Evolutionary conservation across 2,888 invertebrate species (phyloP).

Genomic region (Acronicta alni): DNA sequence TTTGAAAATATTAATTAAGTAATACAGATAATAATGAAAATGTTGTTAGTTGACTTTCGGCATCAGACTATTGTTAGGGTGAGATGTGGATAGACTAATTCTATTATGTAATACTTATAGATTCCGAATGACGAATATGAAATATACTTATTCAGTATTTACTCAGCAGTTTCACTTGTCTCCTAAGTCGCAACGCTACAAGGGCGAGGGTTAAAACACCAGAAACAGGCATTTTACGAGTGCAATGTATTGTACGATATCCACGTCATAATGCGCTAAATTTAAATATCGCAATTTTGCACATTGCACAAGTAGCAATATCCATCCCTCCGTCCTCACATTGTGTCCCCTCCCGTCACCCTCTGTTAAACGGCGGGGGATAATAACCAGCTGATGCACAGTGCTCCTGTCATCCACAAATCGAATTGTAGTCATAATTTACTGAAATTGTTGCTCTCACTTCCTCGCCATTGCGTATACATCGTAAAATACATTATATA

Average conservation of each 20-base stretch:
- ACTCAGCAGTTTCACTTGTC: too few relatives aligned
- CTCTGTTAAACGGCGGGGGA: slow-evolving; percentile 18
- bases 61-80: not conserved
- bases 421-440: slow-evolving; percentile 41
- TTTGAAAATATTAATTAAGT: too few relatives aligned
- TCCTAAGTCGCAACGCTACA: too few relatives aligned
- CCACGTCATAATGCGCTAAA: slow-evolving; percentile 15
- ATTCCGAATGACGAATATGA: too few relatives aligned
- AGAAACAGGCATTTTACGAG: slow-evolving; percentile 1
- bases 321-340: slow-evolving; percentile 29
- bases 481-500: slow-evolving; percentile 26
- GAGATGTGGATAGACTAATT: too few relatives aligned
- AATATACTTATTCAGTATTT: too few relatives aligned
- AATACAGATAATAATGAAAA: not conserved
- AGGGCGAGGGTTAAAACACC: not conserved
- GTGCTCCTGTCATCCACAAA: slow-evolving; percentile 36
- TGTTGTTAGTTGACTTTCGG: not conserved
- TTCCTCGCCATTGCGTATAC: slow-evolving; percentile 19
- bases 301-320: slow-evolving; percentile 7
- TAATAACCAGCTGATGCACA: slow-evolving; percentile 36
- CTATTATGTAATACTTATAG: too few relatives aligned
- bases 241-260: too few relatives aligned
- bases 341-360: slow-evolving; percentile 23
- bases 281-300: slow-evolving; percentile 33
- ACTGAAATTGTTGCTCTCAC: slow-evolving; percentile 36